A percentile compares a stretch with the other conserved stretches of the same genome.
Conservation (phyloP, 2,113 vertebrate species). For the Saguinus midas region DNA sequence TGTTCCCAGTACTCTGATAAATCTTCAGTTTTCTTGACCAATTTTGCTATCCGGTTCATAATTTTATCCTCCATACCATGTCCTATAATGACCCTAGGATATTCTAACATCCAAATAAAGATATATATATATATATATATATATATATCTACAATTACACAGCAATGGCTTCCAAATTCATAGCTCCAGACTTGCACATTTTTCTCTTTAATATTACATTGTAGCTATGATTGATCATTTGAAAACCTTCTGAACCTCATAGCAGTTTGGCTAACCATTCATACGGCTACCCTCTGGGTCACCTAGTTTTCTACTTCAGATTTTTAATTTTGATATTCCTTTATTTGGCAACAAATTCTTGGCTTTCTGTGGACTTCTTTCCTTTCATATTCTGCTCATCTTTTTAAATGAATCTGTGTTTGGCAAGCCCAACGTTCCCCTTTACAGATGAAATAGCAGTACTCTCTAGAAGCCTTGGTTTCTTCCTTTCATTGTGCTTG, state of each 20-base stretch:
- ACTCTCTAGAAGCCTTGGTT: neutral
- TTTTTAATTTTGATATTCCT: neutral
- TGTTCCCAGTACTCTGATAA: neutral
- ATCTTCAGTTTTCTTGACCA: neutral
- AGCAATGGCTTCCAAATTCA: neutral
- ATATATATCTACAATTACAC: rapidly evolving
- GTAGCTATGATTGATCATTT: neutral
- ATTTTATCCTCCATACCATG: neutral
- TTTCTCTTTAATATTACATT: neutral
- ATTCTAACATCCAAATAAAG: neutral
- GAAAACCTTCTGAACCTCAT: neutral
- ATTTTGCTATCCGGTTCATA: neutral
- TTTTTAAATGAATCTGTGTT: neutral
- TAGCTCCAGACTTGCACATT: neutral
- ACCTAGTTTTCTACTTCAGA: neutral
- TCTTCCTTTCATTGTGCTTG: neutral
- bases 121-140: neutral
- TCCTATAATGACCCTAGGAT: neutral
- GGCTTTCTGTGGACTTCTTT: neutral
- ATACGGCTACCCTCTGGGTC: neutral
- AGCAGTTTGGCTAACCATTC: neutral
- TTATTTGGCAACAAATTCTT: neutral
- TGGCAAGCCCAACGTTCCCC: neutral
- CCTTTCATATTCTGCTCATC: neutral
- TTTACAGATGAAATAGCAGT: neutral